A percentile compares a stretch with the other conserved stretches of the same genome.
Conservation (phyloP, 2,113 vertebrate genomes). For the Polyodon spathula region DNA sequence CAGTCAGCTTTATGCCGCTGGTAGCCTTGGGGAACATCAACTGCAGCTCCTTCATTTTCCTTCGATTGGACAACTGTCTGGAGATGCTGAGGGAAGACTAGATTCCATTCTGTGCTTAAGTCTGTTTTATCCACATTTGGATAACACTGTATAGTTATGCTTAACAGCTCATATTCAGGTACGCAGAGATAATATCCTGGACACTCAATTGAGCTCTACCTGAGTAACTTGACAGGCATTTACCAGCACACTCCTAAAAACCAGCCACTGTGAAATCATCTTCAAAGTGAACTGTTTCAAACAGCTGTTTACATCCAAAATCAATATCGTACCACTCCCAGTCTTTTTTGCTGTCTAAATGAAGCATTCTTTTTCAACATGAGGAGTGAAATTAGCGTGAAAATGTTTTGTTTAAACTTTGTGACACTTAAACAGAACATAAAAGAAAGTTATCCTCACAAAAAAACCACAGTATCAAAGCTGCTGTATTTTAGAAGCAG, state of each 20-base stretch:
- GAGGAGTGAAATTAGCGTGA: too few relatives aligned
- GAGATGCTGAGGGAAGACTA: too few relatives aligned
- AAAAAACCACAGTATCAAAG: too few relatives aligned
- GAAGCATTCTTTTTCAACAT: too few relatives aligned
- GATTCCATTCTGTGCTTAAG: not conserved
- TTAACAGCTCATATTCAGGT: not conserved
- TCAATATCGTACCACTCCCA: not conserved
- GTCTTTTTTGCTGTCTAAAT: not conserved
- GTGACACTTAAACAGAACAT: too few relatives aligned
- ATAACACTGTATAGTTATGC: not conserved
- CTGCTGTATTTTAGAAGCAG: too few relatives aligned
- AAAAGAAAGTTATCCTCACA: too few relatives aligned
- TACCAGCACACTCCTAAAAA: not conserved
- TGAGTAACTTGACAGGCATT: not conserved
- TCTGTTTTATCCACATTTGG: not conserved
- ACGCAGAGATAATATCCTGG: not conserved
- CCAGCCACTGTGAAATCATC: slow-evolving; percentile 13
- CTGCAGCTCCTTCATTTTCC: too few relatives aligned
- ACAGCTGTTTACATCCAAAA: not conserved
- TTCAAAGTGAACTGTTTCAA: not conserved
- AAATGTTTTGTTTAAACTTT: too few relatives aligned
- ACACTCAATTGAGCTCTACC: not conserved
- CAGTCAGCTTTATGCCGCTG: too few relatives aligned
- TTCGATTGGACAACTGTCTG: too few relatives aligned
- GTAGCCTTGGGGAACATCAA: too few relatives aligned